Evolutionary conservation across 2,113 vertebrate genomes (phyloP), one percentile per base, ranked within the genome.

Genomic region (Oncorhynchus mykiss): DNA sequence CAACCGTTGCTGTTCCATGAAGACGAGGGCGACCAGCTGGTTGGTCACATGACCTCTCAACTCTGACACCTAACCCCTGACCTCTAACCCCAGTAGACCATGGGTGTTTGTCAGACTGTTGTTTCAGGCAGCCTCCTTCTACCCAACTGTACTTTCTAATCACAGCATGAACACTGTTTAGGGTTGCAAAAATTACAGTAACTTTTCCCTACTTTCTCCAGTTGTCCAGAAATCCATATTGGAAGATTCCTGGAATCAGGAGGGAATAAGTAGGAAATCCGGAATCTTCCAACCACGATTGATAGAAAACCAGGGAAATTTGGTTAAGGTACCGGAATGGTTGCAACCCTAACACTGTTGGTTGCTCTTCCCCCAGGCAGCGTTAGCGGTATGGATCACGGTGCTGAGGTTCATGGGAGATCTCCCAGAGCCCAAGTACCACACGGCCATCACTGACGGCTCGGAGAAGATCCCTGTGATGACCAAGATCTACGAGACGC

Each of bases 401-500:
- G 74, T 99, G 75, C 94, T 99, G 73, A 94, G 97, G 74, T 99
- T 99, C 85, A 99, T 99, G 98, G 98, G 98, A 39, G 98, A 99
- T 81, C 94, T 99, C 27, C 97, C 97, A 0, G 98, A 99, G 86
- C 97, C 98, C 0, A 98, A 97, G 81, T 99, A 99, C 34, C 97
- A 99, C 80, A 98, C 95, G 0, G 97, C 97, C 75, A 98, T 99
- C 94, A 98, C 95, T 0, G 96, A 99, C 0, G 97, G 98, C 71
- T 97, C 96, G 0, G 97, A 99, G 92, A 99, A 99, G 92, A 97
- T 99, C 83, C 98, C 98, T 0, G 97, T 99, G 74, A 99, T 99
- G 98, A 99, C 97, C 83, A 99, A 98, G 88, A 99, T 99, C 86
- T 99, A 99, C 0, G 98, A 99, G 92, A 99, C 98, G 0, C 92